Evolutionary conservation across 2,888 invertebrate genomes (phyloP), one percentile per base, ranked within the genome.

Genomic region (Colostygia pectinataria): DNA sequence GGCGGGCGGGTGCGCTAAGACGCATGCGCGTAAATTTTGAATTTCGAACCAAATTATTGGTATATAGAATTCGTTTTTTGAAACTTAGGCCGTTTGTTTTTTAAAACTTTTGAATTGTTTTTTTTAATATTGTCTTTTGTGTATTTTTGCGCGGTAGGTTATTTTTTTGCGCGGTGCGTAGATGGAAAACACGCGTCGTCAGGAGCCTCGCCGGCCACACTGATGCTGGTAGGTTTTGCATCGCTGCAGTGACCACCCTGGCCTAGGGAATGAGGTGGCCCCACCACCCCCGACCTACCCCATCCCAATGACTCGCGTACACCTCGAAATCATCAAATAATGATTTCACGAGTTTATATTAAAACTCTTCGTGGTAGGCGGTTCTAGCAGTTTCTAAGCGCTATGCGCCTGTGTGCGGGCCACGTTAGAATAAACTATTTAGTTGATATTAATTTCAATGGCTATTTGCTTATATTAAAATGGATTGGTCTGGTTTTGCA

Each of bases 311-410:
- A 79, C 71, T 74, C 83, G 74, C 80, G 74, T 72, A 69, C 74
- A 71, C 85, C 85, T 74, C 81, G 77, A 74, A 86, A 88, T 90
- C 90, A 89, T 90, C 90, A 87, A 88, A 87, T 89, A 90, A 90
- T 90, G 85, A 89, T 90, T 88, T 86, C 78, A 77, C 77, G 77
- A 81, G 81, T 83, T 84, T 83, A 86, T 77, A 88, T 88, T 85
- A 88, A 89, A 87, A 78, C 62, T 40, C 51, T 31, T 53, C 44
- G 42, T 24, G 18, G 34, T 33, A 51, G 37, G 49, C 23, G 20
- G 44, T 40, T 64, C 65, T 63, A 56, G 48, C 42, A 58, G 52
- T 55, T 65, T 71, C 66, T 68, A 68, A 69, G 48, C 63, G 39
- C 31, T 38, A 18, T 10, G 44, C 41, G 46, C 49, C 37, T 10